These are phyloP conservation scores for Pelosia muscerda DNA, from an alignment of 2,888 invertebrate genomes.

Conservation along the genomic window DNA sequence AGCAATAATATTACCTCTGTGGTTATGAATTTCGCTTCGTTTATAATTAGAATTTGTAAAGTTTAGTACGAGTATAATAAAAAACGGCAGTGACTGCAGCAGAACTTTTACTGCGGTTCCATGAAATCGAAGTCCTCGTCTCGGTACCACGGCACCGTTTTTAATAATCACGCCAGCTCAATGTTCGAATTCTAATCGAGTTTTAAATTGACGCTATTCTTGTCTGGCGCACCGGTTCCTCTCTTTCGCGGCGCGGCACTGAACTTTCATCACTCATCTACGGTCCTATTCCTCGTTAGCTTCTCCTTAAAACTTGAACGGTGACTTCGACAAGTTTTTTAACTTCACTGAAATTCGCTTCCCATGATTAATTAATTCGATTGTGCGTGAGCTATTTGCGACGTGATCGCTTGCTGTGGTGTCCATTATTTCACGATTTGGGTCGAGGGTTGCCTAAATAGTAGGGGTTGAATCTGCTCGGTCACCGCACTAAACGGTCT, in stretches of 20 bases:
- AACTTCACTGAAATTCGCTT: constrained; percentile 75
- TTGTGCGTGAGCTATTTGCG: constrained; percentile 81
- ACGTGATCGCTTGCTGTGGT: constrained; percentile 72
- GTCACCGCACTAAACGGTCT: constrained; percentile 79
- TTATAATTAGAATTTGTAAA: constrained; percentile 55
- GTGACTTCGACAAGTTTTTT: constrained; percentile 80
- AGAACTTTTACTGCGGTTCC: constrained; percentile 57
- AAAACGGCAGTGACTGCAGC: constrained; percentile 53
- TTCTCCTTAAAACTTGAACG: constrained; percentile 83
- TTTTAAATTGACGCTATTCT: constrained; percentile 87
- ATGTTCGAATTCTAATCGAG: constrained; percentile 85
- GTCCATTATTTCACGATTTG: constrained; percentile 81
- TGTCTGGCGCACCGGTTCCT: constrained; percentile 72
- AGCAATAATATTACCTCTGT: constrained; percentile 34
- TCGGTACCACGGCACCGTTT: constrained; percentile 67
- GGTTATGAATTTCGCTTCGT: constrained; percentile 38
- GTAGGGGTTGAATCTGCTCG: constrained; percentile 76
- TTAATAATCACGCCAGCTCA: constrained; percentile 79
- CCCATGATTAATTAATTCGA: constrained; percentile 86
- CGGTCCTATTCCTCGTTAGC: constrained; percentile 82
- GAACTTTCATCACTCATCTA: constrained; percentile 81
- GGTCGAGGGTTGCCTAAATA: constrained; percentile 68
- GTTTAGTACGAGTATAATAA: constrained; percentile 46
- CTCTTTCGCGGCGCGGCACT: constrained; percentile 59
- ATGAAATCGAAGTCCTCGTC: constrained; percentile 57